phyloP scores from a whole-genome alignment of 35 echinoderm and acorn worm genomes.

The Lytechinus variegatus region DNA sequence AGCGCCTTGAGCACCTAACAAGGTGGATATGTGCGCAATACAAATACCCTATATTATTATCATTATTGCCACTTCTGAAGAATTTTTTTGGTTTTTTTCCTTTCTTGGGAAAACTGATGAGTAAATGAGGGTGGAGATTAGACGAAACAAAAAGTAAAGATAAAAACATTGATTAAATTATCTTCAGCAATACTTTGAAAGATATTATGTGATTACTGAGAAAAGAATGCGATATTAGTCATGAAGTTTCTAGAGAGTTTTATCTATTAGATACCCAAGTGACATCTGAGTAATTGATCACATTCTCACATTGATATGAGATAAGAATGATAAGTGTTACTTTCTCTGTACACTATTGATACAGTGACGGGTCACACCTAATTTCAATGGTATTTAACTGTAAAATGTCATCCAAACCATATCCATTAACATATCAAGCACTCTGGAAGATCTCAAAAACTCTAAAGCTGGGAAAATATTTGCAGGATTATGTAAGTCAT shows the following conservation, averaged over 20 bases:
- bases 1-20: too few species aligned
- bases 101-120: too few species aligned
- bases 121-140: too few species aligned
- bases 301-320: neutral
- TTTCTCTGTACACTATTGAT: neutral
- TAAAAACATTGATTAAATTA: too few species aligned
- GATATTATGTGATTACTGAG: neutral
- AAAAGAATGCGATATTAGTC: neutral
- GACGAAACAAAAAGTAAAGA: too few species aligned
- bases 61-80: too few species aligned
- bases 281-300: neutral
- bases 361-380: neutral
- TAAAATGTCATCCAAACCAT: neutral
- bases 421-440: neutral
- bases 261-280: neutral
- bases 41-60: too few species aligned
- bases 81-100: too few species aligned
- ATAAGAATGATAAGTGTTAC: neutral
- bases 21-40: too few species aligned
- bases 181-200: neutral
- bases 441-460: neutral
- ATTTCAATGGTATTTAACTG: neutral
- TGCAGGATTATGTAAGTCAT: slow-evolving; percentile 31
- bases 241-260: neutral
- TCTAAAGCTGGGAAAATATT: slow-evolving; percentile 38